Evolutionary conservation across 2,113 vertebrate genomes (phyloP), one percentile per base, ranked within the genome.

Genomic region (Gymnocephalus cernua): DNA sequence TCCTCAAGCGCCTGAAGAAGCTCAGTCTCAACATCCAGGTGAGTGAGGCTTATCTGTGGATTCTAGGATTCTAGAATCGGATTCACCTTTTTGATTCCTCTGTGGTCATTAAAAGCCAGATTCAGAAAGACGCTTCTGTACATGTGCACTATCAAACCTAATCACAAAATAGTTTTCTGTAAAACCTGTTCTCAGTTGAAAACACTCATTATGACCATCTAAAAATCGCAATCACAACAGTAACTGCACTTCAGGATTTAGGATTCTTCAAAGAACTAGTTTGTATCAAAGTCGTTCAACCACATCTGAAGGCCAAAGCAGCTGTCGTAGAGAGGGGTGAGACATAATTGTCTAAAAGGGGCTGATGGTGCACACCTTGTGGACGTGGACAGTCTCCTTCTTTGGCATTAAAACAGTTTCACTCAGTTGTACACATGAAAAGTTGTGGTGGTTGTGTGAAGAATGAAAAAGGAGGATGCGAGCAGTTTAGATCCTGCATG

Each of bases 1-100:
- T 99, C 82, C 97, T 99, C 76, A 99, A 99, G 91, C 96, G 98
- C 19, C 91, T 99, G 62, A 99, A 97, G 94, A 99, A 99, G 91
- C 91, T 99, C 51, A 98, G 99, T 79, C 96, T 99, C 91, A 98
- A 99, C 62, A 96, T 99, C 54, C 98, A 99, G 97, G 98, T 99
- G 94, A 93, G 63, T 58, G 50, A 59, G 15, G 58, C 85, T 69
- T 89, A 29, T 35, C 35, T 62, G 47, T 27, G 54, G 45, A n/a
- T n/a, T n/a, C n/a, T n/a, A 77, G 74, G 35, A 74, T 80, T 80
- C 44, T 56, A 16, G 38, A 72, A 21, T n/a, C 23, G 29, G 64
- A 51, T 54, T 53, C 2, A 47, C 12, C 48, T 59, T 21, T 65
- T 21, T 54, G 50, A 63, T 61, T 53, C 18, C 59, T 56, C 4